phyloP scores from a whole-genome alignment of 2,888 invertebrate species.

The Cataglyphis rosenhaueri region DNA sequence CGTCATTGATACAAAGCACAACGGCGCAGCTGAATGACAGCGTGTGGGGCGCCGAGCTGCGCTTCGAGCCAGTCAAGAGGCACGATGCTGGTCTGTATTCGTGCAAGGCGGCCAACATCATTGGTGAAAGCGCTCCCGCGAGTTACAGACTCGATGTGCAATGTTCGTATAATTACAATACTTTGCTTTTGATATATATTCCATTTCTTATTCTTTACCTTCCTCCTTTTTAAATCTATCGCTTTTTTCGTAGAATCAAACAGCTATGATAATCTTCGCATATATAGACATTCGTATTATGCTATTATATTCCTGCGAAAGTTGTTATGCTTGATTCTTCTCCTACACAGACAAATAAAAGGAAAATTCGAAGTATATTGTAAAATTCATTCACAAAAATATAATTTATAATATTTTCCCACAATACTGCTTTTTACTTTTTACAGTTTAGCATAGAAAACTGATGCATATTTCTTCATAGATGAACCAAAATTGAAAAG shows the following conservation, averaged over 20 bases:
- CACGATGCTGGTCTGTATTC: slow-evolving; percentile 92
- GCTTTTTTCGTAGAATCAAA: neutral
- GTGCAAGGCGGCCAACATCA: slow-evolving; percentile 94
- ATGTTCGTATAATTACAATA: slow-evolving; percentile 82
- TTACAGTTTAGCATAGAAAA: neutral
- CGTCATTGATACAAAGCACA: slow-evolving; percentile 85
- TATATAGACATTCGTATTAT: neutral
- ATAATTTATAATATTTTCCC: neutral
- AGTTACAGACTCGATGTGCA: slow-evolving; percentile 87
- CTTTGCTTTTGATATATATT: slow-evolving; percentile 29
- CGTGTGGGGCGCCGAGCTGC: slow-evolving; percentile 83
- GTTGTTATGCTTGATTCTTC: neutral
- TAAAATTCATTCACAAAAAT: neutral
- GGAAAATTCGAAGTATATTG: neutral
- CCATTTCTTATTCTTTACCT: slow-evolving; percentile 17
- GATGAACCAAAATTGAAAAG: slow-evolving; percentile 84
- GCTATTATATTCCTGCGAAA: slow-evolving; percentile 5
- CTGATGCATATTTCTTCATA: slow-evolving; percentile 72
- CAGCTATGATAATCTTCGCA: neutral
- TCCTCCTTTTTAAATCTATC: slow-evolving; percentile 29
- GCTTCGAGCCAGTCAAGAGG: slow-evolving; percentile 87
- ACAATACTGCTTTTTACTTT: neutral
- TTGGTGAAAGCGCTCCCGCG: slow-evolving; percentile 88
- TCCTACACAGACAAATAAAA: neutral
- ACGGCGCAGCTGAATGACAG: slow-evolving; percentile 85